phyloP scores from a whole-genome alignment of 2,113 vertebrate genomes.

The Guaruba guarouba region DNA sequence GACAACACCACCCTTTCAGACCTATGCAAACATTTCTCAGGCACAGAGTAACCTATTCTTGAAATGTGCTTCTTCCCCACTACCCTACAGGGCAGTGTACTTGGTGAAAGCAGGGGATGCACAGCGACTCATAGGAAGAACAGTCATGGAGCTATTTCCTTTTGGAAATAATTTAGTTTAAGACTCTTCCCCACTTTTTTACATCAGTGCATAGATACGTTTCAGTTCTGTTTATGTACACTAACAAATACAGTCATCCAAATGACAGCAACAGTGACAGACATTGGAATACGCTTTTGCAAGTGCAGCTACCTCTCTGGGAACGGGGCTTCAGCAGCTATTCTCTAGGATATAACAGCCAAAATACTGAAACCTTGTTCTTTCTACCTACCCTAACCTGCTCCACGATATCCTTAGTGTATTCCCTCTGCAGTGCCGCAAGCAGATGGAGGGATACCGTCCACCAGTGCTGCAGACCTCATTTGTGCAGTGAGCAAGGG shows the following conservation, averaged over 20 bases:
- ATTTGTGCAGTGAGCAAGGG: not conserved
- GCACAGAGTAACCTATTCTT: not conserved
- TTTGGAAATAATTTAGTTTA: not conserved
- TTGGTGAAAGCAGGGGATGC: not conserved
- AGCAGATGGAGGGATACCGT: not conserved
- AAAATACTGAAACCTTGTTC: not conserved
- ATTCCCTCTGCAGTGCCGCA: not conserved
- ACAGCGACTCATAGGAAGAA: not conserved
- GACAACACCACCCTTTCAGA: not conserved
- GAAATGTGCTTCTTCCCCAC: not conserved
- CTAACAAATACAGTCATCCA: not conserved
- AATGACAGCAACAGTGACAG: not conserved
- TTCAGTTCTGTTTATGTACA: not conserved
- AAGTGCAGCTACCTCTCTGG: not conserved
- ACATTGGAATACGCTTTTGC: not conserved
- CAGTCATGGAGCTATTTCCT: not conserved
- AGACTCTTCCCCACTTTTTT: not conserved
- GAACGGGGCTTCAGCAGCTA: not conserved
- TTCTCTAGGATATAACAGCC: not conserved
- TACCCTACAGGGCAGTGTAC: not conserved
- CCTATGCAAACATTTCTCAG: not conserved
- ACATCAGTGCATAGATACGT: not conserved
- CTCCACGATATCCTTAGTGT: not conserved
- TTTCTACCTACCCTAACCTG: not conserved
- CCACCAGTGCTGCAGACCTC: not conserved